Evolutionary conservation across 92 coral and sea anemone genomes (phyloP).

Genomic region (Siderastrea radians): DNA sequence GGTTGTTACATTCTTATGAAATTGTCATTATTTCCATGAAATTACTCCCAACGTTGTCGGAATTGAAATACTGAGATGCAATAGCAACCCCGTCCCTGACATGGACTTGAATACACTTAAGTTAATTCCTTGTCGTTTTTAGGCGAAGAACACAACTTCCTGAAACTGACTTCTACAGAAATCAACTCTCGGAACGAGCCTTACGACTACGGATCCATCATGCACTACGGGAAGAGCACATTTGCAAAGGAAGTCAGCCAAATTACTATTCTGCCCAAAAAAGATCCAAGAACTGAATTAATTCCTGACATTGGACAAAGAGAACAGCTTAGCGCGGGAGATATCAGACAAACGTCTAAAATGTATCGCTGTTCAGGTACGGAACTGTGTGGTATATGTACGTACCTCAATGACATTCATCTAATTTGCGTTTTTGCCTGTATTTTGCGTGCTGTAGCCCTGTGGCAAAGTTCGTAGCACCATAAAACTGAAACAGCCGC

Average conservation of each 20-base stretch:
- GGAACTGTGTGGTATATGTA: neutral
- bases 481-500: too few species aligned
- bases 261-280: slow-evolving; percentile 83
- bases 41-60: too few species aligned
- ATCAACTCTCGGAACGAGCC: slow-evolving; percentile 87
- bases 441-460: too few species aligned
- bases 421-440: too few species aligned
- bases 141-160: slow-evolving; percentile 97
- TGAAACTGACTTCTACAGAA: slow-evolving; percentile 74
- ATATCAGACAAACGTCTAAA: slow-evolving; percentile 84
- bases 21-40: too few species aligned
- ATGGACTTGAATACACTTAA: too few species aligned
- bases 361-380: slow-evolving; percentile 94
- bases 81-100: too few species aligned
- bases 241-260: slow-evolving; percentile 76
- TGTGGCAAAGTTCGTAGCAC: too few species aligned
- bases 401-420: too few species aligned
- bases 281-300: slow-evolving; percentile 45
- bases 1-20: too few species aligned
- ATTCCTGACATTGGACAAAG: slow-evolving; percentile 96
- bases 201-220: slow-evolving; percentile 94
- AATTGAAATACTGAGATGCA: too few species aligned
- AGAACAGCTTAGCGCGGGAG: slow-evolving; percentile 86
- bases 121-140: neutral
- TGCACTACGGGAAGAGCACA: slow-evolving; percentile 97